Evolutionary conservation across 2,113 vertebrate genomes (phyloP).

Genomic region (Brachyistius frenatus): DNA sequence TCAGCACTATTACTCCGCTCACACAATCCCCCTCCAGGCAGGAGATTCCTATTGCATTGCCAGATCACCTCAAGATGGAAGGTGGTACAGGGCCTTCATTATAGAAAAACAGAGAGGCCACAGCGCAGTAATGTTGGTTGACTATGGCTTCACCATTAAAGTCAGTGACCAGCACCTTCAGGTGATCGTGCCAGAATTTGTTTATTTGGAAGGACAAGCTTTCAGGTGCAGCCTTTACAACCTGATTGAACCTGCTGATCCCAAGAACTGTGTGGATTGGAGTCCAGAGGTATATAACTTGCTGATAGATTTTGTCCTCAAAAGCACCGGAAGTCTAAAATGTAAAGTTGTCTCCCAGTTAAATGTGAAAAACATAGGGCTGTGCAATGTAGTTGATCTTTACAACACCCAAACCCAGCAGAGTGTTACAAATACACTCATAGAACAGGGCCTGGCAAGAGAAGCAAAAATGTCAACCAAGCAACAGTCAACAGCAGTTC

Average conservation of each 20-base stretch:
- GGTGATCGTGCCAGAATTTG: conserved; percentile 83
- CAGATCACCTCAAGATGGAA: conserved; percentile 81
- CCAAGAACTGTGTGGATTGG: conserved; percentile 57
- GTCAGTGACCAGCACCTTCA: conserved; percentile 82
- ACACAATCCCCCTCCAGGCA: conserved; percentile 75
- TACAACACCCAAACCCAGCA: conserved; percentile 50
- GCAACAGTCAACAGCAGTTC: conserved; percentile 48
- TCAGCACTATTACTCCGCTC: conserved; percentile 84
- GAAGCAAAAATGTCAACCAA: no score
- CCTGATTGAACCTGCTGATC: conserved; percentile 71
- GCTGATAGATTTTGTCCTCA: conserved; percentile 80
- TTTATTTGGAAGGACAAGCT: conserved; percentile 86
- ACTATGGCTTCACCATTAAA: conserved; percentile 85
- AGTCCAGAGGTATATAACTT: conserved; percentile 62
- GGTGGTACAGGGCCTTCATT: conserved; percentile 88
- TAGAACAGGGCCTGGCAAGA: conserved; percentile 61
- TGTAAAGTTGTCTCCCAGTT: conserved; percentile 84
- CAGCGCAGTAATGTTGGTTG: conserved; percentile 85
- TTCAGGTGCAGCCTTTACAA: conserved; percentile 88
- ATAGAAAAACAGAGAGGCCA: conserved; percentile 57
- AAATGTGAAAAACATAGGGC: conserved; percentile 68
- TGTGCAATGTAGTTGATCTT: conserved; percentile 88
- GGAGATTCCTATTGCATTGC: conserved; percentile 86
- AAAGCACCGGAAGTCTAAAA: conserved; percentile 70
- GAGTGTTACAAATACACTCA: conserved; percentile 78